These are phyloP conservation scores for Wiebesia pumilae DNA, from an alignment of 1,140 invertebrate genomes.

Conservation along the genomic window DNA sequence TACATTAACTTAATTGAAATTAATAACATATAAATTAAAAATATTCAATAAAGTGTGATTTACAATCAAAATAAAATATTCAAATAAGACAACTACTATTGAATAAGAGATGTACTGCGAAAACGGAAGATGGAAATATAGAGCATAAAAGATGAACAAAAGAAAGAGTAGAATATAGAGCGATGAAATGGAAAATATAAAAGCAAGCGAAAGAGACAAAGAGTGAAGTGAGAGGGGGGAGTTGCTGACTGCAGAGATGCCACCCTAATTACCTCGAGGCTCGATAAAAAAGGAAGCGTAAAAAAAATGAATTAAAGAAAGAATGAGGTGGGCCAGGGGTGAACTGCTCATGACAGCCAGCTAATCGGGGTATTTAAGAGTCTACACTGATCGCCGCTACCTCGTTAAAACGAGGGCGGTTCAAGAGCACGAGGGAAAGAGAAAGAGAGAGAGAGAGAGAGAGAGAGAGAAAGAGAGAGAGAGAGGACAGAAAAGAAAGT, in stretches of 20 bases:
- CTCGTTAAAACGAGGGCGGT: constrained; percentile 73
- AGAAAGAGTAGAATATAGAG: constrained; percentile 3
- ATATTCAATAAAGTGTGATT: neutral
- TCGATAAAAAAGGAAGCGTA: constrained; percentile 65
- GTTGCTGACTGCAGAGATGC: constrained; percentile 70
- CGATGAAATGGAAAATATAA: constrained; percentile 36
- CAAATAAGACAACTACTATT: constrained; percentile 1
- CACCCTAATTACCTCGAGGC: constrained; percentile 73
- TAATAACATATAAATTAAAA: neutral
- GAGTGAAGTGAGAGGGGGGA: neutral
- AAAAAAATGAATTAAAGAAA: constrained; percentile 74
- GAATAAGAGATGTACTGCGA: neutral
- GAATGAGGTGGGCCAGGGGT: constrained; percentile 73
- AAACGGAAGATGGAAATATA: constrained; percentile 5
- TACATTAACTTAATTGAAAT: neutral
- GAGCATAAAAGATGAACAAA: constrained; percentile 26
- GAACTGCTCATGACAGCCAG: constrained; percentile 74
- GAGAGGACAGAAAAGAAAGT: constrained; percentile 53
- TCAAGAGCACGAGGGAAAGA: constrained; percentile 39
- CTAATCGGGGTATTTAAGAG: constrained; percentile 76
- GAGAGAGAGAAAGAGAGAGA: constrained; percentile 37
- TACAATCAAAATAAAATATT: neutral
- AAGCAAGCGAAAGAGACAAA: neutral
- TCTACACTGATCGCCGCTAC: constrained; percentile 74
- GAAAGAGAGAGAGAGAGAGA: neutral